These are phyloP conservation scores for Uropetala carovei DNA, from an alignment of 2,888 invertebrate genomes.

Conservation along the genomic window DNA sequence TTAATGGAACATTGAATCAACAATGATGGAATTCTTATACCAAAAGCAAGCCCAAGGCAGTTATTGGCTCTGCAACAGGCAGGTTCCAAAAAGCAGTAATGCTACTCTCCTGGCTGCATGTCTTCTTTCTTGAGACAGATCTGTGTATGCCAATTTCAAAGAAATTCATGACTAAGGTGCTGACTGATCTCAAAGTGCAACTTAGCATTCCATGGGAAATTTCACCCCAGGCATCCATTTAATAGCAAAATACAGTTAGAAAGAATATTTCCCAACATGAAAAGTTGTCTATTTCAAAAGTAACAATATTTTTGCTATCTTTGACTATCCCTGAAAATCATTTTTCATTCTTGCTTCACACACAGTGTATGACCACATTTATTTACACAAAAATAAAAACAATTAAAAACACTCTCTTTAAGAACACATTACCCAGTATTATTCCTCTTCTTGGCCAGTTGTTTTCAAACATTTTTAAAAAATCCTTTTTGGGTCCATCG, in stretches of 20 bases:
- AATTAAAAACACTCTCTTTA: constrained; percentile 33
- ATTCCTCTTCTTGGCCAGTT: neutral
- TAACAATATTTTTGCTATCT: neutral
- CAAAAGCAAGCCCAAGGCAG: constrained; percentile 41
- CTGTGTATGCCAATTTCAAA: neutral
- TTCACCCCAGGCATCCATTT: neutral
- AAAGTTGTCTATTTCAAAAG: constrained; percentile 1
- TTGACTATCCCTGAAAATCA: neutral
- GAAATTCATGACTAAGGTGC: constrained; percentile 44
- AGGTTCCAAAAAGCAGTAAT: constrained; percentile 37
- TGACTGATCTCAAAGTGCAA: constrained; percentile 48
- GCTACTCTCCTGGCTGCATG: constrained; percentile 42
- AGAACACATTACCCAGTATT: constrained; percentile 31
- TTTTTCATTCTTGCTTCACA: neutral
- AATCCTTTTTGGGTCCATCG: neutral
- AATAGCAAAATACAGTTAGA: constrained; percentile 53
- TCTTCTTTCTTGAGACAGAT: constrained; percentile 23
- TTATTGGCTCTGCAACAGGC: neutral
- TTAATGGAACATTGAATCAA: constrained; percentile 20
- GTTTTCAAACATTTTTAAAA: neutral
- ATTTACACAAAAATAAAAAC: constrained; percentile 47
- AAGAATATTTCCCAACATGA: constrained; percentile 20
- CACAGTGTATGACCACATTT: constrained; percentile 43
- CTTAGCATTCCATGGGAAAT: constrained; percentile 30
- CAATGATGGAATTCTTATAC: constrained; percentile 44